Evolutionary conservation across 2,113 vertebrate species (phyloP).

Genomic region (Hemiscyllium ocellatum): DNA sequence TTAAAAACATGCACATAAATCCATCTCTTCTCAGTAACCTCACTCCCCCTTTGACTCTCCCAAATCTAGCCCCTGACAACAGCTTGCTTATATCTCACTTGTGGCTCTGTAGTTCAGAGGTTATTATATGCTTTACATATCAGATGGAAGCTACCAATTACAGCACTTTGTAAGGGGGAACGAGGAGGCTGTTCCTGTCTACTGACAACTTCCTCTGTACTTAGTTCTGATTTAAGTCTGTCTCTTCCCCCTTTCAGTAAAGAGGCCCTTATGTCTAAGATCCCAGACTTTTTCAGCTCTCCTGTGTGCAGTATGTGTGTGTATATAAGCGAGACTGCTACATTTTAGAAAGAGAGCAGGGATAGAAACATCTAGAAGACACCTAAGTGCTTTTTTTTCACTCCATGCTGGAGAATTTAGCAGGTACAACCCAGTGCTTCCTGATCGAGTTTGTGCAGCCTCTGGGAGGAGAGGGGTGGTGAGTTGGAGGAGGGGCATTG

Average conservation of each 20-base stretch:
- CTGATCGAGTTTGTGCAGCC: conserved; percentile 50
- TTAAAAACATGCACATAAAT: not conserved
- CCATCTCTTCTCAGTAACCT: not conserved
- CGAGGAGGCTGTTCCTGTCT: not conserved
- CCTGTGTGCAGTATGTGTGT: not conserved
- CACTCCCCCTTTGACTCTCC: not conserved
- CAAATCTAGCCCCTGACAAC: not conserved
- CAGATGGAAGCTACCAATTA: conserved; percentile 51
- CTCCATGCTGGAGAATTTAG: conserved; percentile 40
- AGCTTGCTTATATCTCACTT: conserved; percentile 25
- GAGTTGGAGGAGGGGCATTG: conserved; percentile 50
- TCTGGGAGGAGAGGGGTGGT: conserved; percentile 48
- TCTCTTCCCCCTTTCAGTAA: too few relatives aligned
- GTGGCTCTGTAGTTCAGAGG: conserved; percentile 38
- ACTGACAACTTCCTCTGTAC: not conserved
- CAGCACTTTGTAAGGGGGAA: conserved; percentile 42
- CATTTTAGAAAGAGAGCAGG: not conserved
- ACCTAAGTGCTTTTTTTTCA: not conserved
- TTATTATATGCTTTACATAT: conserved; percentile 41
- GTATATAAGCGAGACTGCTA: not conserved
- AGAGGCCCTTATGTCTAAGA: not conserved
- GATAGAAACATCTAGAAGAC: conserved; percentile 10
- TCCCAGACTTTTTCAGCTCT: not conserved
- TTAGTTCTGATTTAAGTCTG: not conserved
- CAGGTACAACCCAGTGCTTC: conserved; percentile 52